Conservation (phyloP, 1,140 invertebrate species). For the Aphaenogaster ashmeadi region DNA sequence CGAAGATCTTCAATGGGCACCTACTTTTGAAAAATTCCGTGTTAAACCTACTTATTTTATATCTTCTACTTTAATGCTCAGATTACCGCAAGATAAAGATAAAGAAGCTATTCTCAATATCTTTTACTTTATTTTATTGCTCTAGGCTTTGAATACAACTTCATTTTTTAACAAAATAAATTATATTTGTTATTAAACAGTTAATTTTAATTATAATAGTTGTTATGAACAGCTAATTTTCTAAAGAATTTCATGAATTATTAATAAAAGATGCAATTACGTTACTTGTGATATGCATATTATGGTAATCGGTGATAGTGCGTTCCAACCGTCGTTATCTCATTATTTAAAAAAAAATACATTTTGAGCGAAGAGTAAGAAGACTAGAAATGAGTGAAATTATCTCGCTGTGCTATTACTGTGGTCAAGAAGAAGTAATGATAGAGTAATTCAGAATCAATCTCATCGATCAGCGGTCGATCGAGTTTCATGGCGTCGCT, state of each 20-base stretch:
- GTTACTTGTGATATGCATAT: not conserved
- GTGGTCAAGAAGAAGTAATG: conserved; percentile 32
- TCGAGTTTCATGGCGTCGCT: conserved; percentile 26
- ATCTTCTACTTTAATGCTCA: conserved; percentile 69
- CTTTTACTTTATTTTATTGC: conserved; percentile 16
- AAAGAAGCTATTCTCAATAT: conserved; percentile 3
- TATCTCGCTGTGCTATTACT: conserved; percentile 40
- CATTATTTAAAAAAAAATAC: conserved; percentile 2
- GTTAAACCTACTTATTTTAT: conserved; percentile 68
- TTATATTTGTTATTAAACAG: not conserved
- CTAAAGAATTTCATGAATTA: not conserved
- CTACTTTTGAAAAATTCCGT: conserved; percentile 35
- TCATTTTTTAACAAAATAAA: conserved; percentile 4
- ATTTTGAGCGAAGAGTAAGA: not conserved
- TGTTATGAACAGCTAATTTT: conserved; percentile 3
- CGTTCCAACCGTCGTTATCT: not conserved
- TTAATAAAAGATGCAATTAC: not conserved
- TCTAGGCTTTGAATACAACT: not conserved
- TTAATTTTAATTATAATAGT: no score
- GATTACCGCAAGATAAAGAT: conserved; percentile 26
- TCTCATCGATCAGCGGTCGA: conserved; percentile 49
- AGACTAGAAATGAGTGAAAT: conserved; percentile 31
- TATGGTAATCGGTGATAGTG: not conserved
- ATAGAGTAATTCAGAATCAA: conserved; percentile 49
- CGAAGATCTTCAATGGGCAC: conserved; percentile 62